Base-by-base conservation (phyloP, 2,113 vertebrate genomes). In the Plestiodon gilberti region DNA sequence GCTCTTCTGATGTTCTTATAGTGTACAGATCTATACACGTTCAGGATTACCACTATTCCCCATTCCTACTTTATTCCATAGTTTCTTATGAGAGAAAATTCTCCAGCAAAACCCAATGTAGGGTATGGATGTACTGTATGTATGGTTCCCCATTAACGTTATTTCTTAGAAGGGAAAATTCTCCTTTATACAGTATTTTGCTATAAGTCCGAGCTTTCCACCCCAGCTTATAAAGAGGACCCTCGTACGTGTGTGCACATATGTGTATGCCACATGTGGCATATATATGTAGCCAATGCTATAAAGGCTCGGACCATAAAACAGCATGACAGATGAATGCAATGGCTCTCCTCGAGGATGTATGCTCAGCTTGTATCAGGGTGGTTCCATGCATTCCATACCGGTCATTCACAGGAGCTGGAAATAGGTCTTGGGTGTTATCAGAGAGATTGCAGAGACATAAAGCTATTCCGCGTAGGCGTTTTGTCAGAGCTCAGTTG, bases 371-470 rank as follows among this genome's bases (percentile, higher is more conserved):
- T 59, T 30, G n/a, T 40, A 22, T 73, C 69, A 61, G 52, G 81
- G 59, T n/a, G n/a, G n/a, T n/a, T n/a, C n/a, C n/a, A 8, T 11
- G 55, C 70, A 74, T 83, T 83, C 82, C 73, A 48, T 28, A 4
- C 18, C 3, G 11, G 71, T 17, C 35, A 62, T 64, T 43, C 38
- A 22, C 38, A 43, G 38, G 57, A 8, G 57, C 82, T 48, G 71
- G 75, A 84, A 84, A 84, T 84, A 84, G 82, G 35, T 2, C 71
- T 25, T 14, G 35, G 18, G 55, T 64, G 82, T 75, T 64, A 84
- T 62, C 57, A 43, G 35, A 4, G 28, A 64, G 82, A 84, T 64
- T 75, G 23, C 35, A 64, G 57, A 75, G 25, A 70, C 25, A 59
- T 33, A 17, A 69, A 55, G 43, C 18, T n/a, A 4, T 69, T 69